Conservation (phyloP, 2,797 vertebrate genomes). For the Muscicapa striata region DNA sequence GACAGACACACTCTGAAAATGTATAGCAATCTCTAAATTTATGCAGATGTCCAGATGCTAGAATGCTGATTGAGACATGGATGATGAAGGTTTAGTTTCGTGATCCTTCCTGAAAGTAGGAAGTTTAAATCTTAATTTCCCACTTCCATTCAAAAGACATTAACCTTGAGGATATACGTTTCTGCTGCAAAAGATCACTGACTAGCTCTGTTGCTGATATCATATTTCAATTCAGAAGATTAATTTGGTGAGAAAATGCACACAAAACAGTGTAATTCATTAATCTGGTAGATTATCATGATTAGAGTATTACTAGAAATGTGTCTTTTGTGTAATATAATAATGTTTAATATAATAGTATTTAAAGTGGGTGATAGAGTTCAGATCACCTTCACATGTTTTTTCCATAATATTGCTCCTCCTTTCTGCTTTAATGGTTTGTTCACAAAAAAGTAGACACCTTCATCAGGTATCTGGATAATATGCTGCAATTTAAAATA, state of each 20-base stretch:
- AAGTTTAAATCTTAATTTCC: conserved; percentile 7
- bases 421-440: background rate
- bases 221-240: background rate
- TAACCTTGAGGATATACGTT: background rate
- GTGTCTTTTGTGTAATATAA: background rate
- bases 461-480: background rate
- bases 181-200: background rate
- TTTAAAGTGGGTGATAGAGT: background rate
- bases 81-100: background rate
- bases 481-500: background rate
- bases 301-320: background rate
- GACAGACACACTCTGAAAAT: background rate
- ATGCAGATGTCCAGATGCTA: conserved; percentile 19
- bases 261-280: background rate
- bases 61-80: background rate
- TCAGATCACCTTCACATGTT: background rate
- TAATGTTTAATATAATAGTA: background rate
- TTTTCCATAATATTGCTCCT: background rate
- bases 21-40: conserved; percentile 1
- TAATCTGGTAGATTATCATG: background rate
- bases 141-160: background rate
- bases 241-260: background rate
- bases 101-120: background rate
- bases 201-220: background rate
- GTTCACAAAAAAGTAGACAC: background rate